Base-by-base conservation (phyloP, 2,888 invertebrate species). In the Drosophila fungiperda region DNA sequence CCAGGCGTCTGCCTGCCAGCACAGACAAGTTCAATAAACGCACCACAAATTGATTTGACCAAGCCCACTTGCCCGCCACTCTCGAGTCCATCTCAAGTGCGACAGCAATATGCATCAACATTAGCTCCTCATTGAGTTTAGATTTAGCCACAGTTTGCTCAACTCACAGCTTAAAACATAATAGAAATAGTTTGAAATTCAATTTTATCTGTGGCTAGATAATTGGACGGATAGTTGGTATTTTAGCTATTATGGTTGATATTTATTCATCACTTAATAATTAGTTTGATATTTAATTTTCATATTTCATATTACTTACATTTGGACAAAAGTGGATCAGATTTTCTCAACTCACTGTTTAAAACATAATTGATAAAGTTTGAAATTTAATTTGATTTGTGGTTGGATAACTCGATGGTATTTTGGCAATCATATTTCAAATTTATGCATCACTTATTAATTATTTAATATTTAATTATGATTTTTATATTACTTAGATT, bases 241-340 rank as follows among this genome's bases (percentile, higher is more conserved):
- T 45, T 15, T 23, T 15, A 20, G 54, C 54, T 36, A 23, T 17
- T n/a, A n/a, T 7, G 8, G 0, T 17, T 40, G 3, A 1, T 20
- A 32, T 35, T 12, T 33, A 33, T 12, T 26, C 7, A 45, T 23
- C 23, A 45, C 2, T 6, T 5, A 26, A 20, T 17, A 12, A 32
- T 15, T n/a, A n/a, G n/a, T 20, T 35, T 15, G 1, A 26, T 15
- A 32, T 62, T 94, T 94, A 95, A 76, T 96, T 95, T 94, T 96
- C 1, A 45, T 12, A 26, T 20, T 12, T 20, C 20, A 12, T 45
- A 15, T 20, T 45, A 12, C 3, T 20, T 12, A 3, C 11, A n/a
- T n/a, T 42, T 5, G 6, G 9, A 11, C 42, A n/a, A n/a, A 53
- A 57, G 20, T 50, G n/a, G 3, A 9, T 38, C 1, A 32, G 12